Percentiles rank a stretch among this genome's conserved stretches.
These are phyloP conservation scores for Benthosema pterotum DNA, from an alignment of 2,797 vertebrate genomes.

Conservation along the genomic window DNA sequence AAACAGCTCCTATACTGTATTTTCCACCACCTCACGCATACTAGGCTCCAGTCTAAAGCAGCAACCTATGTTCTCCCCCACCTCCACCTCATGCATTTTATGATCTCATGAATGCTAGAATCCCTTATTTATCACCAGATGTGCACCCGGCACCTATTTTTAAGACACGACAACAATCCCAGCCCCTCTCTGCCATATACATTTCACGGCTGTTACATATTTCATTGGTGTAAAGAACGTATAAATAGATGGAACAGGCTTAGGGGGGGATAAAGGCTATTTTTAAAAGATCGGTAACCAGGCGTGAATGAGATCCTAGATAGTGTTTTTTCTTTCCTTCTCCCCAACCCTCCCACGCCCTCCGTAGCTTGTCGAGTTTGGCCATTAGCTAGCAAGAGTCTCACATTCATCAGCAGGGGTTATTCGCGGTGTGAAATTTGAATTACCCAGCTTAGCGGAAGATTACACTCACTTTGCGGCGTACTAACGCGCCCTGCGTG, in stretches of 20 bases:
- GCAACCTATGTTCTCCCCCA: too few relatives aligned
- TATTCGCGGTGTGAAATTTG: constrained; percentile 50
- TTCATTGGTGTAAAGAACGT: constrained; percentile 3
- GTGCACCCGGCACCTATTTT: constrained; percentile 41
- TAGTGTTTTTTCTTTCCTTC: constrained; percentile 21
- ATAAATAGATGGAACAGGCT: constrained; percentile 43
- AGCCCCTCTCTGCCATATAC: constrained; percentile 14
- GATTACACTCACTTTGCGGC: constrained; percentile 32
- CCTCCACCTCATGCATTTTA: constrained; percentile 47
- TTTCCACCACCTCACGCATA: constrained; percentile 41
- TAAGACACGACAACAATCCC: constrained; percentile 30
- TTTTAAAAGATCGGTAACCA: constrained; percentile 53
- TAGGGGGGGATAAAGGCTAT: constrained; percentile 41
- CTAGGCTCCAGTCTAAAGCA: too few relatives aligned
- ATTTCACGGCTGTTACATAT: constrained; percentile 35
- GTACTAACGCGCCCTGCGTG: constrained; percentile 20
- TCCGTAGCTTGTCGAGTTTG: constrained; percentile 38
- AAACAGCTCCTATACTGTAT: neutral
- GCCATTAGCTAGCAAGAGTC: constrained; percentile 29
- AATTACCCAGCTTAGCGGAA: constrained; percentile 35
- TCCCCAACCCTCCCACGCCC: constrained; percentile 3
- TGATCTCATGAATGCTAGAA: constrained; percentile 50
- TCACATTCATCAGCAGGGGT: constrained; percentile 31
- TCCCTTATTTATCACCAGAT: constrained; percentile 47
- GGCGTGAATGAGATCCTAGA: constrained; percentile 51